These are phyloP conservation scores for Celastrina argiolus DNA, from an alignment of 2,888 invertebrate species.

Conservation along the genomic window DNA sequence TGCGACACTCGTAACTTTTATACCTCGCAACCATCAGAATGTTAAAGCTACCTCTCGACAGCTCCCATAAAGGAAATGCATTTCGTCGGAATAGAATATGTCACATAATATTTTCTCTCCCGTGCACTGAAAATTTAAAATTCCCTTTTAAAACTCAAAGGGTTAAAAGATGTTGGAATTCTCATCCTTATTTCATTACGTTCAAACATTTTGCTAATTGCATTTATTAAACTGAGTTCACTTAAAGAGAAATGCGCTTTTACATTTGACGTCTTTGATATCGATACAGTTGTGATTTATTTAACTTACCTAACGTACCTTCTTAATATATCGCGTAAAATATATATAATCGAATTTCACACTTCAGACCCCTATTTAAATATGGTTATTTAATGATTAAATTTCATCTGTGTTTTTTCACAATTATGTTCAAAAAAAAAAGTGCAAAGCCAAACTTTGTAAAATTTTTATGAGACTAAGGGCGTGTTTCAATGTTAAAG, in stretches of 20 bases:
- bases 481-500: no score
- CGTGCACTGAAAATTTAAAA: conserved; percentile 15
- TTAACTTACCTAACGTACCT: background rate
- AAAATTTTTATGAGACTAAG: no score
- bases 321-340: no score
- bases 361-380: no score
- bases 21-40: conserved; percentile 5
- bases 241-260: background rate
- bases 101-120: conserved; percentile 19
- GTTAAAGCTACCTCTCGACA: conserved; percentile 12
- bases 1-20: background rate
- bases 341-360: no score
- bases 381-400: no score
- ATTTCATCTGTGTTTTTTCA: no score
- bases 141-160: conserved; percentile 17
- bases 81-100: conserved; percentile 20
- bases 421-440: no score
- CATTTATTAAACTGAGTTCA: background rate
- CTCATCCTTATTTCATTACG: background rate
- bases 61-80: conserved; percentile 16
- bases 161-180: conserved; percentile 9
- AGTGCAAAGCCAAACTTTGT: no score
- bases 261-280: background rate
- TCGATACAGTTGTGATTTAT: background rate
- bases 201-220: background rate